Conservation (phyloP, 2,888 invertebrate species). For the Nomada lathburiana region DNA sequence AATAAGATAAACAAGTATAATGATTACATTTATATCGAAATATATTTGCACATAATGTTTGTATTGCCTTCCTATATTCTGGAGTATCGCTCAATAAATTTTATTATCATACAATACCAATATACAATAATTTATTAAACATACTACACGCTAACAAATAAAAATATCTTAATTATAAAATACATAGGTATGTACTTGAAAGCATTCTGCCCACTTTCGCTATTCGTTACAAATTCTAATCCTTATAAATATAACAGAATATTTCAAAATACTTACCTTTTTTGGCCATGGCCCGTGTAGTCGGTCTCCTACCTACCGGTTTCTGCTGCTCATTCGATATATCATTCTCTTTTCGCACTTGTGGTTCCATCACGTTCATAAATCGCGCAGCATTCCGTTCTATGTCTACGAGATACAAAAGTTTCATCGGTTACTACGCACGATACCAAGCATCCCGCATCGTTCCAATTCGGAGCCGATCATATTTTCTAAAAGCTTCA, state of each 20-base stretch:
- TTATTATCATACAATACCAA: conserved; percentile 1
- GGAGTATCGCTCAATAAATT: conserved; percentile 20
- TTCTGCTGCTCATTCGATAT: background rate
- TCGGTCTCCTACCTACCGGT: background rate
- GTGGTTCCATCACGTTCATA: background rate
- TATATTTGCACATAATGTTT: background rate
- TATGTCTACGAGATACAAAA: conserved; percentile 13
- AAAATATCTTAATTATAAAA: background rate
- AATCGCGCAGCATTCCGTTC: conserved; percentile 9
- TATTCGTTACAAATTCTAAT: background rate
- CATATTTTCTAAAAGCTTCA: background rate
- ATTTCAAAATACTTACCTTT: conserved; percentile 38
- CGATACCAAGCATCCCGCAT: background rate
- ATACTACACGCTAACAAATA: background rate
- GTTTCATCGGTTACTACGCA: background rate
- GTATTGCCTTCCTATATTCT: background rate
- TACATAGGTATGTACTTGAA: background rate
- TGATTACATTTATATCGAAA: background rate
- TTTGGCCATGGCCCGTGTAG: conserved; percentile 2
- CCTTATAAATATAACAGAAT: background rate
- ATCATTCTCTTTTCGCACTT: conserved; percentile 14
- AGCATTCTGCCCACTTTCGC: background rate
- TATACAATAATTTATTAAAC: background rate
- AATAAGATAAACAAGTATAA: background rate
- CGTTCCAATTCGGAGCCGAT: background rate